phyloP scores from a whole-genome alignment of 2,888 invertebrate genomes.

The Clistopyga incitator region DNA sequence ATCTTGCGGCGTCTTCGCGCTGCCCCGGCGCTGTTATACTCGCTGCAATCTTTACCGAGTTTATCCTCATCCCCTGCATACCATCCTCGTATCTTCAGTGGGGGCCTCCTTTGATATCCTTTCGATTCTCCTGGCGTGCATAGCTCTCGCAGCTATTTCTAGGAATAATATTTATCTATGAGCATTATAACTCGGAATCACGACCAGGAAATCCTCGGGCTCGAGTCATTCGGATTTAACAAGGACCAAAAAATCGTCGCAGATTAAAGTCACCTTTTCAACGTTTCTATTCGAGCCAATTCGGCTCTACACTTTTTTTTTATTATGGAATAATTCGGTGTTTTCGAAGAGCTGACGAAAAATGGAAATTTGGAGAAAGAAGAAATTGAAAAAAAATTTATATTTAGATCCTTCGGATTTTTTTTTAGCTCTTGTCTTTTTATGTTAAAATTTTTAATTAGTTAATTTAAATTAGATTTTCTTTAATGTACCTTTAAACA shows the following conservation, averaged over 20 bases:
- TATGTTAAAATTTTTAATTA: no score
- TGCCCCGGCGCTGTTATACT: conserved; percentile 57
- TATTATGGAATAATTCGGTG: no score
- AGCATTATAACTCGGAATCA: neutral
- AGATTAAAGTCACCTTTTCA: no score
- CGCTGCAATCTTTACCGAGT: conserved; percentile 61
- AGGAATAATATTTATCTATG: neutral
- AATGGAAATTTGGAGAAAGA: no score
- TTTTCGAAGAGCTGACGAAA: no score
- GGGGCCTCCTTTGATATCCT: conserved; percentile 34
- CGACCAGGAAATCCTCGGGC: neutral
- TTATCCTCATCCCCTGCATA: conserved; percentile 41
- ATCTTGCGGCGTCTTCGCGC: conserved; percentile 61
- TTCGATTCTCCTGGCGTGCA: conserved; percentile 45
- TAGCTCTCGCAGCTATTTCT: conserved; percentile 23
- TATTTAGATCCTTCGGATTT: no score
- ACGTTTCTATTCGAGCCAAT: no score
- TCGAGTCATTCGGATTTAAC: neutral
- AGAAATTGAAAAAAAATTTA: no score
- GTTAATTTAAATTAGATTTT: no score
- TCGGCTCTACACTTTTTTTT: no score
- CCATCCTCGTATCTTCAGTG: neutral
- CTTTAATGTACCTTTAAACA: neutral
- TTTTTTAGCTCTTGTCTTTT: no score
- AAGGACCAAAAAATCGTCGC: neutral